phyloP scores from a whole-genome alignment of 2,888 invertebrate genomes.

The Dilophus febrilis region DNA sequence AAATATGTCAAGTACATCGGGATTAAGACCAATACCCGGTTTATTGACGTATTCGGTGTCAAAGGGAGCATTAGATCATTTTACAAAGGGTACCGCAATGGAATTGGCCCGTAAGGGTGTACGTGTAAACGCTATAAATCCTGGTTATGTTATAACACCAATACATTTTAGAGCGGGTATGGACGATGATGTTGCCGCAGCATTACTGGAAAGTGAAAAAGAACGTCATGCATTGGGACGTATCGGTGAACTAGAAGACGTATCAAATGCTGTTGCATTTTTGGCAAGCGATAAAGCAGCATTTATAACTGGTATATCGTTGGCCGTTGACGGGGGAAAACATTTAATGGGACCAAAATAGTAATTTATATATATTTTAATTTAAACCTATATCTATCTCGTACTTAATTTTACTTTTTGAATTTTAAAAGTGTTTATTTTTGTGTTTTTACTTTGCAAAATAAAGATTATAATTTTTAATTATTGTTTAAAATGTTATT shows the following conservation, averaged over 20 bases:
- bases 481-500: too few relatives aligned
- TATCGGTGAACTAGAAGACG: constrained; percentile 67
- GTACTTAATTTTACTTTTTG: too few relatives aligned
- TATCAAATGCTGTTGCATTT: constrained; percentile 79
- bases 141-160: constrained; percentile 81
- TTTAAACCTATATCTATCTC: too few relatives aligned
- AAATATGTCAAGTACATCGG: constrained; percentile 89
- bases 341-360: constrained; percentile 79
- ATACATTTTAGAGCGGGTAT: constrained; percentile 77
- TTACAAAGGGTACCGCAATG: constrained; percentile 81
- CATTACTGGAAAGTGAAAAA: constrained; percentile 69
- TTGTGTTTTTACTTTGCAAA: too few relatives aligned
- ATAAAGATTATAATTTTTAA: too few relatives aligned
- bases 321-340: constrained; percentile 89
- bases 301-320: constrained; percentile 75
- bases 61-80: constrained; percentile 86
- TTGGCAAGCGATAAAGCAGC: constrained; percentile 75
- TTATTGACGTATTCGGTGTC: constrained; percentile 85
- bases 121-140: constrained; percentile 82
- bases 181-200: constrained; percentile 58
- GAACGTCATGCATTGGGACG: constrained; percentile 85
- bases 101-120: constrained; percentile 70
- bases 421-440: too few relatives aligned
- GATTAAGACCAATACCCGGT: constrained; percentile 75
- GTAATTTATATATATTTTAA: constrained; percentile 13